Evolutionary conservation across 2,888 invertebrate species (phyloP).

Genomic region (Pollenia griseotomentosa): DNA sequence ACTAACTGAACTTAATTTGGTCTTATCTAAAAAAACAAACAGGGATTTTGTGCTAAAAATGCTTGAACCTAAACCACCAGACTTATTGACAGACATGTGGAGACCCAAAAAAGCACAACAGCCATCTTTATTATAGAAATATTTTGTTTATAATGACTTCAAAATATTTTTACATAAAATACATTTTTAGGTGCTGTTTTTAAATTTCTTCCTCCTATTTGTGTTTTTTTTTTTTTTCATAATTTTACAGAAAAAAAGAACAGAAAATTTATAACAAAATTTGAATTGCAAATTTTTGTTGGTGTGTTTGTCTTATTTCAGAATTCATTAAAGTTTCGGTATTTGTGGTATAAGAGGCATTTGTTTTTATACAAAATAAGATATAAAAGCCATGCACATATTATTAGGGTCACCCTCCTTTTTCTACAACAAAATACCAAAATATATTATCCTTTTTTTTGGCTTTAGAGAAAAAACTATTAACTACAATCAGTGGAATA

Average conservation of each 20-base stretch:
- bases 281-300: slow-evolving; percentile 68
- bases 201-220: neutral
- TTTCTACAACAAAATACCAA: slow-evolving; percentile 26
- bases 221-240: neutral
- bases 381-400: slow-evolving; percentile 31
- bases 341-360: neutral
- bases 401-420: slow-evolving; percentile 5
- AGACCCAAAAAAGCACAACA: slow-evolving; percentile 6
- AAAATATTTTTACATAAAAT: slow-evolving; percentile 39
- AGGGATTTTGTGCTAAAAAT: neutral
- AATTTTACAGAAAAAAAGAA: neutral
- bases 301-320: slow-evolving; percentile 1
- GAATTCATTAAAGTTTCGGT: slow-evolving; percentile 13
- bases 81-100: slow-evolving; percentile 4
- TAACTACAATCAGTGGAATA: slow-evolving; percentile 21
- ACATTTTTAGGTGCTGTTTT: neutral
- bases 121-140: slow-evolving; percentile 7
- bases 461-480: slow-evolving; percentile 38
- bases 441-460: slow-evolving; percentile 19
- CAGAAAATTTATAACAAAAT: slow-evolving; percentile 49
- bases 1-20: slow-evolving; percentile 22
- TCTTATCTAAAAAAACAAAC: slow-evolving; percentile 38
- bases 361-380: slow-evolving; percentile 16
- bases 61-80: neutral
- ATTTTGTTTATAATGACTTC: slow-evolving; percentile 38